phyloP scores from a whole-genome alignment of 2,113 vertebrate genomes.

The Collichthys lucidus region DNA sequence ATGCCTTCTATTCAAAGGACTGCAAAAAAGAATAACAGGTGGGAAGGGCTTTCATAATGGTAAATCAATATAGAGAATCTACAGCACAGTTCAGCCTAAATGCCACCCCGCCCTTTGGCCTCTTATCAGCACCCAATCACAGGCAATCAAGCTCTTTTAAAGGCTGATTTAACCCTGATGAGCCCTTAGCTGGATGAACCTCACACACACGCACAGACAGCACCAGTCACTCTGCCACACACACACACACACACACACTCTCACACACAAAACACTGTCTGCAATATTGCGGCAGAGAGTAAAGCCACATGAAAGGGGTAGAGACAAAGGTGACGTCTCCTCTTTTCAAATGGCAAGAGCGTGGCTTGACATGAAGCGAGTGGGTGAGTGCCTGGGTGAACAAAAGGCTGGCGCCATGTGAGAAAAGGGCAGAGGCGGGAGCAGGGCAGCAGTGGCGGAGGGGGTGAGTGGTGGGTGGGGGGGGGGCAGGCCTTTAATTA shows the following conservation, averaged over 20 bases:
- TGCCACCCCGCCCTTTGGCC: slow-evolving; percentile 81
- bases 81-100: slow-evolving; percentile 81
- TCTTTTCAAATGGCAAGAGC: slow-evolving; percentile 85
- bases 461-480: slow-evolving; percentile 54
- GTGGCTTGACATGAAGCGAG: slow-evolving; percentile 83
- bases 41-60: slow-evolving; percentile 77
- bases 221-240: slow-evolving; percentile 48
- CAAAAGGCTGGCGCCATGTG: slow-evolving; percentile 80
- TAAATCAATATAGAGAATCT: slow-evolving; percentile 80
- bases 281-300: slow-evolving; percentile 84
- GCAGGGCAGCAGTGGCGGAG: slow-evolving; percentile 66
- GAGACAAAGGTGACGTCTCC: slow-evolving; percentile 86
- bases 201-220: slow-evolving; percentile 58
- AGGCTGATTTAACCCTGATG: slow-evolving; percentile 83
- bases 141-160: slow-evolving; percentile 82
- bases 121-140: slow-evolving; percentile 82
- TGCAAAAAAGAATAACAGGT: slow-evolving; percentile 70
- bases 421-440: slow-evolving; percentile 78
- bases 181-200: slow-evolving; percentile 75
- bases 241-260: slow-evolving; percentile 26
- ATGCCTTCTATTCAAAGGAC: slow-evolving; percentile 63
- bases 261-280: slow-evolving; percentile 62
- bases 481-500: slow-evolving; percentile 85
- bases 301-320: slow-evolving; percentile 82
- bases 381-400: slow-evolving; percentile 82